Conservation (phyloP, 2,888 invertebrate genomes). For the Galerucella calmariensis region DNA sequence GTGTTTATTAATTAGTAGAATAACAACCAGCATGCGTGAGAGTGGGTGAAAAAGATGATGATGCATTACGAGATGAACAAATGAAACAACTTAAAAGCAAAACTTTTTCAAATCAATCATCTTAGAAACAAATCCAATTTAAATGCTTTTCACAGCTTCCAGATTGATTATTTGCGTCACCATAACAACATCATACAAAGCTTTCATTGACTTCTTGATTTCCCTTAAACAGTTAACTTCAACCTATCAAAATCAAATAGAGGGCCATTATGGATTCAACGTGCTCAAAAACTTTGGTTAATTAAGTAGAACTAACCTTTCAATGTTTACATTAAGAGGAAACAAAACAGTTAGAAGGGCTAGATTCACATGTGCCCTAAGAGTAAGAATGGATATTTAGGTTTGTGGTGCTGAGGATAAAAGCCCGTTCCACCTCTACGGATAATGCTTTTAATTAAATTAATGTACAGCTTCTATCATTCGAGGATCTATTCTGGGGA, state of each 20-base stretch:
- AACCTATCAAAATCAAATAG: neutral
- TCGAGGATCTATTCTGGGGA: neutral
- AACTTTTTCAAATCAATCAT: too few species aligned
- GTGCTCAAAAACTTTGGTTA: neutral
- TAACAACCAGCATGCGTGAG: too few species aligned
- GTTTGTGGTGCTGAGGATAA: neutral
- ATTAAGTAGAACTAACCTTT: neutral
- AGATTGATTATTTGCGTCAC: too few species aligned
- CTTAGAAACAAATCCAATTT: too few species aligned
- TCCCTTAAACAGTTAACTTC: neutral
- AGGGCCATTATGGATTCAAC: neutral
- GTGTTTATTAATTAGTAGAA: too few species aligned
- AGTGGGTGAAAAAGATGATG: too few species aligned
- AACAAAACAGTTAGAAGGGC: neutral
- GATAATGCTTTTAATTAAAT: neutral
- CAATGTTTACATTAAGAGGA: conserved; percentile 7
- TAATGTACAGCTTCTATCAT: neutral
- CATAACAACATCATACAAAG: too few species aligned
- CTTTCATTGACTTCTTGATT: too few species aligned
- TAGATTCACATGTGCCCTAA: neutral
- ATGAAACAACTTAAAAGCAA: too few species aligned
- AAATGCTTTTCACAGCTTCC: too few species aligned
- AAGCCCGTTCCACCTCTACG: neutral
- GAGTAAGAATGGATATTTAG: neutral
- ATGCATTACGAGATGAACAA: too few species aligned